These are phyloP conservation scores for Patella ulyssiponensis DNA, from an alignment of 2,888 invertebrate species.

Conservation along the genomic window DNA sequence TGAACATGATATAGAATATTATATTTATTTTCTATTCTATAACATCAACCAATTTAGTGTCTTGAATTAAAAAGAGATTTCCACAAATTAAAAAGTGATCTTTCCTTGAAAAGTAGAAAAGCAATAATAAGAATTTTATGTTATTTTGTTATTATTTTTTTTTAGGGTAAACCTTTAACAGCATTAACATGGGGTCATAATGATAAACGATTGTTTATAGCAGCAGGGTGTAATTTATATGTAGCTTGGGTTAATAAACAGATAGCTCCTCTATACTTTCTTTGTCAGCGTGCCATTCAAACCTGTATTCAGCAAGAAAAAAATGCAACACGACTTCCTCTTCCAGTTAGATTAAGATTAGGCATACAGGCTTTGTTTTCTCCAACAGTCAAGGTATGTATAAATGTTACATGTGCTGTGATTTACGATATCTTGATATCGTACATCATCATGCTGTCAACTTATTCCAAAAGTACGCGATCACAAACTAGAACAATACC, in stretches of 20 bases:
- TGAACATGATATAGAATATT: too few species aligned
- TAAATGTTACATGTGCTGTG: too few species aligned
- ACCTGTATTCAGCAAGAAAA: conserved; percentile 77
- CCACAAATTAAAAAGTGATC: not conserved
- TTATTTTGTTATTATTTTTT: conserved; percentile 20
- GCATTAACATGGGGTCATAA: conserved; percentile 99
- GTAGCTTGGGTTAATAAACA: conserved; percentile 94
- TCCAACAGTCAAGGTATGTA: conserved; percentile 90
- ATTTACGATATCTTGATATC: too few species aligned
- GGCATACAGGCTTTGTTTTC: conserved; percentile 64
- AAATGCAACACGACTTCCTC: conserved; percentile 84
- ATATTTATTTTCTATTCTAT: not conserved
- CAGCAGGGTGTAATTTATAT: conserved; percentile 89
- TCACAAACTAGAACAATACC: too few species aligned
- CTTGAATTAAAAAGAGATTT: not conserved
- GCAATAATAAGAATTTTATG: not conserved
- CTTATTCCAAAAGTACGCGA: too few species aligned
- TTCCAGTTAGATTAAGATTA: conserved; percentile 83
- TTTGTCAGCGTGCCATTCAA: conserved; percentile 82
- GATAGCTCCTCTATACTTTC: conserved; percentile 90
- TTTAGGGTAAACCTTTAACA: conserved; percentile 80
- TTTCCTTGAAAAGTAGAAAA: conserved; percentile 11
- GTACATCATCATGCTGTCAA: too few species aligned
- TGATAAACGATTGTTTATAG: conserved; percentile 93
- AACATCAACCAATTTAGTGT: not conserved